A percentile compares a stretch with the other conserved stretches of the same genome.
These are phyloP conservation scores for Orestias chungarensis DNA, from an alignment of 2,797 vertebrate species.

Conservation along the genomic window DNA sequence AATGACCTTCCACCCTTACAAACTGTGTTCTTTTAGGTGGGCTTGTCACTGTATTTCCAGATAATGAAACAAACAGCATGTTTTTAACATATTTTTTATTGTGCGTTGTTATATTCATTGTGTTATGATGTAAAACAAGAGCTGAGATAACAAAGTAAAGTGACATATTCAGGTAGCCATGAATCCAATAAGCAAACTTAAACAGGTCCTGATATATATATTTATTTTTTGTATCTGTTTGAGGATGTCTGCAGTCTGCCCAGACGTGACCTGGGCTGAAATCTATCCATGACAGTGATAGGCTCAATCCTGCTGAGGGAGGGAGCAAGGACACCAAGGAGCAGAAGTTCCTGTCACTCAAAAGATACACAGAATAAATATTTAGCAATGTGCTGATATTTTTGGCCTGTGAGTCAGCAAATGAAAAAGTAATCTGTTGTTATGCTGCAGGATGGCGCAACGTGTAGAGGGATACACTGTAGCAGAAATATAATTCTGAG, in stretches of 20 bases:
- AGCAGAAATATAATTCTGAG: conserved; percentile 28
- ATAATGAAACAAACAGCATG: conserved; percentile 25
- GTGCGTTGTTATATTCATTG: conserved; percentile 62
- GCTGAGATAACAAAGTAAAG: conserved; percentile 26
- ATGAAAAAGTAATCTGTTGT: conserved; percentile 47
- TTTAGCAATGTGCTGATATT: conserved; percentile 73
- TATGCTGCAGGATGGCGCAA: conserved; percentile 26
- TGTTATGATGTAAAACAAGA: conserved; percentile 51
- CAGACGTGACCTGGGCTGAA: conserved; percentile 53
- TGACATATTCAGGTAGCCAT: conserved; percentile 25
- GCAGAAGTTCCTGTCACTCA: conserved; percentile 78
- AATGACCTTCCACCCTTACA: background rate
- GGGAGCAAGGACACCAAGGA: conserved; percentile 60
- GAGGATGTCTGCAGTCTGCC: conserved; percentile 38
- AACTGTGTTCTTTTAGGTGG: background rate
- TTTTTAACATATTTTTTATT: conserved; percentile 64
- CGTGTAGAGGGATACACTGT: conserved; percentile 15
- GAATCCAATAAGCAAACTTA: conserved; percentile 9
- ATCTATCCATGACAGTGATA: conserved; percentile 66
- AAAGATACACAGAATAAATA: conserved; percentile 58
- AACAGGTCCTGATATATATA: conserved; percentile 14
- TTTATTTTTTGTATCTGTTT: conserved; percentile 18
- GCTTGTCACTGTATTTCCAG: background rate
- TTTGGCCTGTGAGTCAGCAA: conserved; percentile 45
- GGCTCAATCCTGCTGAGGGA: conserved; percentile 57